Evolutionary conservation across 2,113 vertebrate species (phyloP).

Genomic region (Poeciliopsis occidentalis): DNA sequence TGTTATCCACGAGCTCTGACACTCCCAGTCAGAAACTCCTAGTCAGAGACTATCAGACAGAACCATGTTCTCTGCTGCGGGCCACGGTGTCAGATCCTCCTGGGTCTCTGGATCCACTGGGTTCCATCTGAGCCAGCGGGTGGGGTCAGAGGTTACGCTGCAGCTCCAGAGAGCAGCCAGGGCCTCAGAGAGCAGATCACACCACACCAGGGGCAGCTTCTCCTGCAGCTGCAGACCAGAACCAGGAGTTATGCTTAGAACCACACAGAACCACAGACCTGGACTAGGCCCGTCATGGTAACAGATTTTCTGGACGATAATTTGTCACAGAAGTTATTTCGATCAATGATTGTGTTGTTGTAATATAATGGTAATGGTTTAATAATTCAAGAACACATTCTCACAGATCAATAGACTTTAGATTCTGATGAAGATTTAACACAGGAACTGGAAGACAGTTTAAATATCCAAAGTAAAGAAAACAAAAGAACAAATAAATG

Average conservation of each 20-base stretch:
- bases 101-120: conserved; percentile 65
- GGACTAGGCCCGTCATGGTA: too few relatives aligned
- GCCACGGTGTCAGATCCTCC: conserved; percentile 28
- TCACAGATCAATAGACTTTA: too few relatives aligned
- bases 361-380: too few relatives aligned
- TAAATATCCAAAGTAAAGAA: too few relatives aligned
- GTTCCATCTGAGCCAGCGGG: conserved; percentile 90
- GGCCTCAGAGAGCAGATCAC: conserved; percentile 84
- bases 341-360: too few relatives aligned
- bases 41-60: neutral
- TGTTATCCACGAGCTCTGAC: neutral
- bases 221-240: conserved; percentile 74
- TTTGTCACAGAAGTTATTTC: too few relatives aligned
- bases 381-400: too few relatives aligned
- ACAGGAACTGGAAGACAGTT: too few relatives aligned
- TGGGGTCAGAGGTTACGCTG: conserved; percentile 85
- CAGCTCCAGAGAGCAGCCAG: conserved; percentile 88
- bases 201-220: conserved; percentile 85
- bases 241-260: neutral
- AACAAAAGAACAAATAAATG: too few relatives aligned
- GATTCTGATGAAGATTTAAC: too few relatives aligned
- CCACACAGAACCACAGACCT: neutral
- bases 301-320: too few relatives aligned
- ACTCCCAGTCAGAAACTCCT: neutral
- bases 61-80: conserved; percentile 68